Base-by-base conservation (phyloP, 2,888 invertebrate genomes). In the Rotaria socialis region DNA sequence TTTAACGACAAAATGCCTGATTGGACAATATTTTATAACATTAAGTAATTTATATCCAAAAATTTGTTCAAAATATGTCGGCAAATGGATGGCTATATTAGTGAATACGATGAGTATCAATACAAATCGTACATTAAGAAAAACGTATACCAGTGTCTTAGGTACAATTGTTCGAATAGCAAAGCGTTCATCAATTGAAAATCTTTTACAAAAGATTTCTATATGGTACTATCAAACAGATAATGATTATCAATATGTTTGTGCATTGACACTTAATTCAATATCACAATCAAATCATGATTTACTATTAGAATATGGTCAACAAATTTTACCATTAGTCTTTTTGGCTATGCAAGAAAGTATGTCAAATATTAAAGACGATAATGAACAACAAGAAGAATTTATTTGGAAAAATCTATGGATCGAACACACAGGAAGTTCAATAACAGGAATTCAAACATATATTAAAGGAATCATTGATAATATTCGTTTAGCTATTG, bases 321-420 rank as follows among this genome's bases (percentile, higher is more conserved):
- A 94, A 47, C 87, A 94, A 50, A 93, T 95, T 19, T 93, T 96
- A 88, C 96, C 96, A 0, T 92, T 96, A 86, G 94, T 95, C 43
- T 96, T 96, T 91, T 93, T 96, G 88, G 96, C 96, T 22, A 96
- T 96, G 95, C 96, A 96, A 89, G 94, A 94, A 35, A 86, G 10
- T 67, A 74, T n/a, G n/a, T 16, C 14, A 41, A 84, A 43, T 58
- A 86, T 60, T 19, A 47, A 80, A 47, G 47, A 24, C n/a, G 47
- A 80, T 19, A 41, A 80, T 80, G 80, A 80, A 47, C 43, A 80
- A 47, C 43, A 80, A 80, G 80, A 80, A 80, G 80, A 80, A 80
- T n/a, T 47, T 41, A 80, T 80, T 14, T 80, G 80, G 80, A 43
- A 80, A 80, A 47, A 47, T 80, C 35, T 80, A 80, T 80, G 80